phyloP scores from a whole-genome alignment of 2,113 vertebrate species.

The Oreotrochilus melanogaster region DNA sequence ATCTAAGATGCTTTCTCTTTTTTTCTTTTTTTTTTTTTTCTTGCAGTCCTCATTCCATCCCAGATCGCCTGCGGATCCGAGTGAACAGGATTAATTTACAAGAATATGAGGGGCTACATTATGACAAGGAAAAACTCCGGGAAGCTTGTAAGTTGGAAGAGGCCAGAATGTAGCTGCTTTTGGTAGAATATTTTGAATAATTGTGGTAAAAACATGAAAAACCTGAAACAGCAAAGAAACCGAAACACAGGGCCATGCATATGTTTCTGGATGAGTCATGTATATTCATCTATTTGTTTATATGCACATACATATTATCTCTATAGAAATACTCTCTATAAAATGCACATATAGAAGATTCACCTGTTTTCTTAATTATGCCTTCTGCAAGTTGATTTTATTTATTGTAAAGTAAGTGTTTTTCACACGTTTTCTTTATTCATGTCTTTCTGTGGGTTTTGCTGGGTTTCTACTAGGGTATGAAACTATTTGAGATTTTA shows the following conservation, averaged over 20 bases:
- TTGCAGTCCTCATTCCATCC: slow-evolving; percentile 91
- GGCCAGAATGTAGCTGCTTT: background rate
- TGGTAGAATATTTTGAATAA: background rate
- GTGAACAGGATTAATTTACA: slow-evolving; percentile 95
- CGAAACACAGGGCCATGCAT: background rate
- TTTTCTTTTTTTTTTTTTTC: slow-evolving; percentile 35
- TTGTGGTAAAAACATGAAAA: background rate
- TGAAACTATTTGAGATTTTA: background rate
- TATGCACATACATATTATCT: background rate
- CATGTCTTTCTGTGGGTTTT: background rate
- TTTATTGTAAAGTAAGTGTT: background rate
- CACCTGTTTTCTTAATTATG: background rate
- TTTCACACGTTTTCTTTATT: background rate
- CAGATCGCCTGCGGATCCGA: slow-evolving; percentile 92
- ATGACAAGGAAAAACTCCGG: slow-evolving; percentile 93
- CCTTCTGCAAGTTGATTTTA: background rate
- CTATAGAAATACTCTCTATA: background rate
- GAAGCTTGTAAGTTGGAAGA: slow-evolving; percentile 90
- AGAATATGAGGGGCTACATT: slow-evolving; percentile 94
- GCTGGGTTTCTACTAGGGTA: background rate
- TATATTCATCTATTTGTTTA: background rate
- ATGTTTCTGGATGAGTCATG: background rate
- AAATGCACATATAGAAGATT: background rate
- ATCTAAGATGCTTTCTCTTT: slow-evolving; percentile 23
- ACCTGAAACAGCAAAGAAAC: too few relatives aligned